Evolutionary conservation across 2,888 invertebrate species (phyloP), one percentile per base, ranked within the genome.

Genomic region (Acheta domesticus): DNA sequence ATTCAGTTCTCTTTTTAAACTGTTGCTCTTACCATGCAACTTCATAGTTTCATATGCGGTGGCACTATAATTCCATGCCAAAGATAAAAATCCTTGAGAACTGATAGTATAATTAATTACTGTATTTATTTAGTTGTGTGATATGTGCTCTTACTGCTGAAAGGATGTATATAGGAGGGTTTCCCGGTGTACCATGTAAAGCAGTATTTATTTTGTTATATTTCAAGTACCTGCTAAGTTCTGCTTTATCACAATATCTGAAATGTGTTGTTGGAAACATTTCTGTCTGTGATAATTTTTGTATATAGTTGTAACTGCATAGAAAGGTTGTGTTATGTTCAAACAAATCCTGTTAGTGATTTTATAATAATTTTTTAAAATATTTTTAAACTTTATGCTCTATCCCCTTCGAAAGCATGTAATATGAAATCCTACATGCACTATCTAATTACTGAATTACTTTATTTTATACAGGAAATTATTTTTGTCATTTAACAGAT

Each of bases 201-300:
- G 62, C 62, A 62, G 62, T 62, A 62, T 62, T 62, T 62, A 62
- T 62, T 62, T 62, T 62, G 62, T 62, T n/a, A 62, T 62, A 62
- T 62, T n/a, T 62, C 4, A 62, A 50, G 62, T 62, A 62, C 62
- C 62, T 62, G 62, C n/a, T 62, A n/a, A 62, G 62, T 62, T 62
- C 62, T 62, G 62, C 62, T 62, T 62, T n/a, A 62, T 62, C 62
- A 62, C 62, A 62, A 14, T n/a, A 62, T 62, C n/a, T 62, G 62
- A 62, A 62, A 62, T 62, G 62, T 62, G n/a, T 14, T 62, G 14
- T 5, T 62, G 14, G 62, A 16, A 62, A 62, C 62, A 62, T 62
- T 62, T 62, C 62, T 62, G 62, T n/a, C 62, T 62, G 62, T 62
- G 62, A 62, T 62, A 62, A 62, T 62, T 62, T 62, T 62, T 62